Evolutionary conservation across 1,140 invertebrate genomes (phyloP).

Genomic region (Trachymyrmex septentrionalis): DNA sequence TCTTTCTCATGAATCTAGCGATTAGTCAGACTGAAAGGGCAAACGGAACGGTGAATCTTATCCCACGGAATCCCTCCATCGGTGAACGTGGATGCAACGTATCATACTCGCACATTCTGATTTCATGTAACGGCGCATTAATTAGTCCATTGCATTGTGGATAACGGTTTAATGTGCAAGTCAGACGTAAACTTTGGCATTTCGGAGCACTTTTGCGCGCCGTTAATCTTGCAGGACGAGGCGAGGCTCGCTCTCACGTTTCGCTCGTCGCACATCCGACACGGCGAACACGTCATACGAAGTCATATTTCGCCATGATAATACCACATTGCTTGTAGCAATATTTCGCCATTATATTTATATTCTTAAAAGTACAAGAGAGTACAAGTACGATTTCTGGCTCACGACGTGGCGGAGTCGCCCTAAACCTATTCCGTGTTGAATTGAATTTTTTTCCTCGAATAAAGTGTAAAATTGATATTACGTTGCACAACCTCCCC

Average conservation of each 20-base stretch:
- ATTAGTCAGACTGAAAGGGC: conserved; percentile 71
- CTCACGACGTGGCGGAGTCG: neutral
- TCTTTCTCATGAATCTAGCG: conserved; percentile 31
- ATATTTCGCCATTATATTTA: conserved; percentile 32
- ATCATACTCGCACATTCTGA: conserved; percentile 31
- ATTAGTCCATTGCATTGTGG: conserved; percentile 33
- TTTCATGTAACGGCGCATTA: conserved; percentile 21
- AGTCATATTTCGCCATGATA: conserved; percentile 39
- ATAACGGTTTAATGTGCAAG: neutral
- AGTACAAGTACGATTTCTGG: conserved; percentile 6
- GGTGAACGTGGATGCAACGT: conserved; percentile 18
- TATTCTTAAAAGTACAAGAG: conserved; percentile 11
- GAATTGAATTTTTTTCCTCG: neutral
- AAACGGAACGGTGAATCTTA: conserved; percentile 38
- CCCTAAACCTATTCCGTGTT: conserved; percentile 18
- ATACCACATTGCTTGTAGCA: conserved; percentile 31
- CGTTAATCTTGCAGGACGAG: conserved; percentile 26
- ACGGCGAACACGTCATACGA: conserved; percentile 36
- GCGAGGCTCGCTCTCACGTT: conserved; percentile 54
- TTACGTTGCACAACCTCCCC: neutral
- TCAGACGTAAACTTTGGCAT: conserved; percentile 49
- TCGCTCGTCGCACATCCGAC: conserved; percentile 46
- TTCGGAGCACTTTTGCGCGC: conserved; percentile 33
- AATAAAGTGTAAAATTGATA: conserved; percentile 29
- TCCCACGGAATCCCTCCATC: conserved; percentile 51